Conservation (phyloP, 2,888 invertebrate species). For the Alentia gelatinosa region DNA sequence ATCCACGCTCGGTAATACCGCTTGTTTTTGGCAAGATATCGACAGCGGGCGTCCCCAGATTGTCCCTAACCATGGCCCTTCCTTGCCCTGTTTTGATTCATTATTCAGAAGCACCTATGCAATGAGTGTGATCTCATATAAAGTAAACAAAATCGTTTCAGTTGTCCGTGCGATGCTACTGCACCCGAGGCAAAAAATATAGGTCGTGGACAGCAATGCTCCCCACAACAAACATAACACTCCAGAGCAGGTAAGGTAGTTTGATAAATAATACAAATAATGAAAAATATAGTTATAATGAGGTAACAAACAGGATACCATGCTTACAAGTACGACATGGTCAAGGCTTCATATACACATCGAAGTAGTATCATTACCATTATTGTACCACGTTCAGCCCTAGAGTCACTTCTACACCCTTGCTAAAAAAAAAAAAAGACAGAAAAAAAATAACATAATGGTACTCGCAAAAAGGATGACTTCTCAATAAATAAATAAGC, state of each 20-base stretch:
- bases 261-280: slow-evolving; percentile 46
- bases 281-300: slow-evolving; percentile 9
- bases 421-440: too few relatives aligned
- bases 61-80: slow-evolving; percentile 45
- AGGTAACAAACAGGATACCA: slow-evolving; percentile 41
- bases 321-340: background rate
- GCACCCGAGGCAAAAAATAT: slow-evolving; percentile 34
- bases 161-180: slow-evolving; percentile 33
- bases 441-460: background rate
- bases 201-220: too few relatives aligned
- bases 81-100: background rate
- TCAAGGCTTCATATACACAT: slow-evolving; percentile 35
- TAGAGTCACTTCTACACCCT: background rate
- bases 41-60: slow-evolving; percentile 48
- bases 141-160: background rate
- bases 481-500: slow-evolving; percentile 35
- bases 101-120: slow-evolving; percentile 47
- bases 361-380: background rate
- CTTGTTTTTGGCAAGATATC: slow-evolving; percentile 47
- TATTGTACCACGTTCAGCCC: background rate
- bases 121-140: slow-evolving; percentile 37
- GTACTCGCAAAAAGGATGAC: background rate
- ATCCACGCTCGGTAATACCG: slow-evolving; percentile 10
- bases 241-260: slow-evolving; percentile 43
- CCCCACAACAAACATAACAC: too few relatives aligned